Conservation (phyloP, 2,888 invertebrate species). For the Watsonalla binaria region DNA sequence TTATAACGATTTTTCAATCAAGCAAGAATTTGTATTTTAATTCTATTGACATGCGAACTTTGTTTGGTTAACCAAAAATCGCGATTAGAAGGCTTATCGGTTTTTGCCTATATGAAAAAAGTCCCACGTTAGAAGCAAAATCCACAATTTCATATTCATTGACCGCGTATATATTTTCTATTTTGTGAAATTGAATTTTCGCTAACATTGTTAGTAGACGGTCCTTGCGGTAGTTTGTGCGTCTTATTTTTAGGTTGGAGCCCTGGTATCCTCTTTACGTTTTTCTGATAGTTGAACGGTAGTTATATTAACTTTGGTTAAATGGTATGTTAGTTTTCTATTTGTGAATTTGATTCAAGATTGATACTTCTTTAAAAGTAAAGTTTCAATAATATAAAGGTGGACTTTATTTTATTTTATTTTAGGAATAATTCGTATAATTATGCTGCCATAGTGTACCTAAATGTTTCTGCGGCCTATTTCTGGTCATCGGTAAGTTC, state of each 20-base stretch:
- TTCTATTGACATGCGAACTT: no score
- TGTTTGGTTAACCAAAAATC: no score
- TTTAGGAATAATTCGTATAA: no score
- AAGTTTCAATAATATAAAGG: no score
- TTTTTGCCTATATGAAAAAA: slow-evolving; percentile 30
- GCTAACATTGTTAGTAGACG: slow-evolving; percentile 68
- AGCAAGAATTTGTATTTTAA: no score
- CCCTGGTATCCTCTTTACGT: slow-evolving; percentile 32
- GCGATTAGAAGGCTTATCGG: neutral
- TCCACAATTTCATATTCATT: slow-evolving; percentile 71
- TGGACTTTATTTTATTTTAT: no score
- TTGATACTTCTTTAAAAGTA: no score
- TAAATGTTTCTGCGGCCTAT: no score
- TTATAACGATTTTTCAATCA: no score
- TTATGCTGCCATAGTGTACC: no score
- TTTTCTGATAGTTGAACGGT: slow-evolving; percentile 25
- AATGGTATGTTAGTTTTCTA: slow-evolving; percentile 4
- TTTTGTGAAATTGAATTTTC: slow-evolving; percentile 72
- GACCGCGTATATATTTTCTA: slow-evolving; percentile 74
- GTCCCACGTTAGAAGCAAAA: slow-evolving; percentile 37
- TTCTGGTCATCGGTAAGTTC: no score
- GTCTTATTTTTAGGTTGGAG: slow-evolving; percentile 48
- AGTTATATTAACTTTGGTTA: neutral
- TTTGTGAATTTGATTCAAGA: no score
- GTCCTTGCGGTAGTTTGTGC: slow-evolving; percentile 42